Percentiles rank a stretch among this genome's conserved stretches.
Evolutionary conservation across 2,888 invertebrate genomes (phyloP).

Genomic region (Nineta flava): DNA sequence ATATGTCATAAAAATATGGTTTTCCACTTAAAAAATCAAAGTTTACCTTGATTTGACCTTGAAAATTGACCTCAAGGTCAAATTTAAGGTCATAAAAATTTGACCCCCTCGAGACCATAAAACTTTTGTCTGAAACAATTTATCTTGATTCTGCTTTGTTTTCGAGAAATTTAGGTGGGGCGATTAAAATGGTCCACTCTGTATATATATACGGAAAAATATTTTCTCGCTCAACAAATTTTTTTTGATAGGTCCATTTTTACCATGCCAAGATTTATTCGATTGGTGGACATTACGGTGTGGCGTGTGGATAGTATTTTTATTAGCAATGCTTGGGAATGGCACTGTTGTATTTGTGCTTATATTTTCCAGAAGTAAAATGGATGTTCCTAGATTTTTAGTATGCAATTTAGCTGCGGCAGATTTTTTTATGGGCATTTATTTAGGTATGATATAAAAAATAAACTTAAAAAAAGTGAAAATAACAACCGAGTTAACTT

Average conservation of each 20-base stretch:
- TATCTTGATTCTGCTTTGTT: too few species aligned
- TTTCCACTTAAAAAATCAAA: too few species aligned
- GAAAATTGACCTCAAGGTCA: too few species aligned
- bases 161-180: too few species aligned
- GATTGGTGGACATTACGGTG: conserved; percentile 96
- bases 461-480: conserved; percentile 5
- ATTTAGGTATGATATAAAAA: conserved; percentile 47
- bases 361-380: conserved; percentile 77
- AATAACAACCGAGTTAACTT: too few species aligned
- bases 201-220: not conserved
- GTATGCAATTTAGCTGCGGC: conserved; percentile 94
- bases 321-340: conserved; percentile 89
- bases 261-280: conserved; percentile 90
- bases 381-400: conserved; percentile 91
- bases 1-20: too few species aligned
- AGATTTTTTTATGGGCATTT: conserved; percentile 94
- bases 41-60: too few species aligned
- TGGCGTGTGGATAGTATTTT: conserved; percentile 94
- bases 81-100: too few species aligned
- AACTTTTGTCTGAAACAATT: too few species aligned
- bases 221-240: not conserved
- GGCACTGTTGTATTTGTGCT: conserved; percentile 90
- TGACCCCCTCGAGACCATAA: too few species aligned
- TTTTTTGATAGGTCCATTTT: conserved; percentile 60
- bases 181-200: not conserved